Conservation (phyloP, 2,113 vertebrate species). For the Cavia porcellus region DNA sequence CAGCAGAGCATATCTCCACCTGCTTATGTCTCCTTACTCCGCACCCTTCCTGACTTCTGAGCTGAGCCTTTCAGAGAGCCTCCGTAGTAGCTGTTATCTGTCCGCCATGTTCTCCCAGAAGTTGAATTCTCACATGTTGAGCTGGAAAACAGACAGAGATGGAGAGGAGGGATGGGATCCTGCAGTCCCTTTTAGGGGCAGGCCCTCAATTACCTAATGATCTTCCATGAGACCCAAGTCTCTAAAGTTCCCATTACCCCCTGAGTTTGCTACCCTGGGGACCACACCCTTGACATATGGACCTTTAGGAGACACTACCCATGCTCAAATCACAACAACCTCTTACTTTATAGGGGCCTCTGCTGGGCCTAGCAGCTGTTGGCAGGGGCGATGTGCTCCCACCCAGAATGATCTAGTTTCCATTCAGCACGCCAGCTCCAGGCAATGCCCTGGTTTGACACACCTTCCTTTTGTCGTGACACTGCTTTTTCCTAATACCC, state of each 20-base stretch:
- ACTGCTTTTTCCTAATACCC: not conserved
- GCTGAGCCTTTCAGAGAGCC: too few relatives aligned
- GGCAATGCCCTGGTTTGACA: not conserved
- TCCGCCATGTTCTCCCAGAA: too few relatives aligned
- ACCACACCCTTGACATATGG: not conserved
- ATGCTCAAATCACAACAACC: not conserved
- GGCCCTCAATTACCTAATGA: not conserved
- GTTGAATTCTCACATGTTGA: not conserved
- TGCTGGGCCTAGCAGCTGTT: not conserved
- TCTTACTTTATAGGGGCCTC: not conserved
- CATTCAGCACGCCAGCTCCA: not conserved
- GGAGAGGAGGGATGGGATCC: not conserved
- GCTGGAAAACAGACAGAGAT: not conserved
- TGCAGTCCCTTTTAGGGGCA: not conserved
- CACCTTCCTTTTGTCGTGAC: conserved; percentile 17
- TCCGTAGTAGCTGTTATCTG: too few relatives aligned
- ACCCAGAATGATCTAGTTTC: not conserved
- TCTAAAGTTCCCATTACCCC: not conserved
- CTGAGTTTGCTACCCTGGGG: not conserved
- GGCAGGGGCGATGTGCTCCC: not conserved
- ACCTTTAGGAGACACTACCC: not conserved
- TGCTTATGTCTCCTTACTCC: too few relatives aligned
- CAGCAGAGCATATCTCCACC: too few relatives aligned
- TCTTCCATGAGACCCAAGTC: not conserved
- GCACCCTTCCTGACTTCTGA: too few relatives aligned